Evolutionary conservation across 2,113 vertebrate species (phyloP), one percentile per base, ranked within the genome.

Genomic region (Cottus gobio): DNA sequence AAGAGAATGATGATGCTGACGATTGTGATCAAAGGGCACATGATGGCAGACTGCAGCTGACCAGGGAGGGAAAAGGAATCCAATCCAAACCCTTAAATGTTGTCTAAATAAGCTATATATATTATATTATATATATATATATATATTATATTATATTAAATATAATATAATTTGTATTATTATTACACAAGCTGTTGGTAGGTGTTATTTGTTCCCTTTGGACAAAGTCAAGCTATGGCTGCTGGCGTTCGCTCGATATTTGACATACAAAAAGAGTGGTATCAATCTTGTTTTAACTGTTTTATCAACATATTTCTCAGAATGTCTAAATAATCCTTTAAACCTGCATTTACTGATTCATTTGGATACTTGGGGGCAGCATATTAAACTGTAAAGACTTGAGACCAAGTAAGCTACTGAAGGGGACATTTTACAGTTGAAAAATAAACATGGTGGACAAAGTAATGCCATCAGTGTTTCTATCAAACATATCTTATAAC

Each of bases 1-100:
- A 44, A 57, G 66, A 75, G 48, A 56, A 67, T 56, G 50, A 30
- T 48, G 52, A 65, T 39, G 60, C 24, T 77, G 66, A 68, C 60
- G 69, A 76, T 77, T 37, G 31, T 39, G 62, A 85, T 87, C 46
- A 82, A 80, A 70, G 28, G 2, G 36, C 31, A 42, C 50, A 16
- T 48, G 37, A 26, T 5, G 62, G 57, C 10, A 48, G n/a, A 60
- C 39, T 74, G 71, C 42, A 76, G 83, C 74, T 52, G 61, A 75
- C 70, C 77, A 48, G 22, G 3, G 56, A 37, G 69, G 58, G 16
- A 7, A 56, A 56, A 61, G 30, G 76, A 80, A 68, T 68, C 46
- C 28, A 61, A 44, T 71, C 46, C 34, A 70, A 70, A 52, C 34
- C 24, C 12, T 22, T 22, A 75, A 28, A 50, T 67, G 57, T 39